Percentiles rank a stretch among this genome's conserved stretches.
Conservation (phyloP, 2,113 vertebrate genomes). For the Jaculus jaculus region DNA sequence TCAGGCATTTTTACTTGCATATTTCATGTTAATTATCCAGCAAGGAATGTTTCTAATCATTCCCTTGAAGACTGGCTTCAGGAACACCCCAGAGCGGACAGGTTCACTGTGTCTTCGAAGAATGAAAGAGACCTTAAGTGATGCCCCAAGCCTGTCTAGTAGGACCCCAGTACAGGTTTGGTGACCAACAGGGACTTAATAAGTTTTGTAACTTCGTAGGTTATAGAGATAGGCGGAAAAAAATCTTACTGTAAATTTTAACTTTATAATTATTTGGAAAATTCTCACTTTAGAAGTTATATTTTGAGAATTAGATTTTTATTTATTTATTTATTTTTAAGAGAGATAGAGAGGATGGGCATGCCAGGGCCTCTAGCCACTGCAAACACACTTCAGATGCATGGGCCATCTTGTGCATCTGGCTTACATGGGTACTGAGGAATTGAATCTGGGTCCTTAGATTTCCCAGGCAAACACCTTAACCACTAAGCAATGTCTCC, state of each 20-base stretch:
- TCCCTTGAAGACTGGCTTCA: conserved; percentile 4
- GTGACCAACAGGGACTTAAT: not conserved
- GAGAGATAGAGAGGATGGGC: no score
- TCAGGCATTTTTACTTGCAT: not conserved
- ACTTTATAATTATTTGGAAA: conserved; percentile 4
- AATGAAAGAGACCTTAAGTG: not conserved
- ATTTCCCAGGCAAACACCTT: no score
- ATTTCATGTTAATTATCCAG: not conserved
- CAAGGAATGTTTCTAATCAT: conserved; percentile 17
- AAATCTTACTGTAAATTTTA: not conserved
- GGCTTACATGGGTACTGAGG: no score
- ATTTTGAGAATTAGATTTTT: no score
- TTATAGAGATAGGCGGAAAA: not conserved
- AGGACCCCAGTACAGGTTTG: not conserved
- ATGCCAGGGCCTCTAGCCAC: no score
- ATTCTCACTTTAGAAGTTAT: not conserved
- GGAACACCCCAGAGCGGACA: not conserved
- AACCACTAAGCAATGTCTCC: no score
- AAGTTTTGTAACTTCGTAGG: conserved; percentile 1
- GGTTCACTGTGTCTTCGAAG: not conserved
- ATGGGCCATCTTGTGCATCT: no score
- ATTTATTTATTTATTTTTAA: no score
- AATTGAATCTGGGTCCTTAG: no score
- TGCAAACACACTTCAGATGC: no score
- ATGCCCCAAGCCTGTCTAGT: not conserved